phyloP scores from a whole-genome alignment of 2,797 vertebrate species.

The Phoxinus dragarum region DNA sequence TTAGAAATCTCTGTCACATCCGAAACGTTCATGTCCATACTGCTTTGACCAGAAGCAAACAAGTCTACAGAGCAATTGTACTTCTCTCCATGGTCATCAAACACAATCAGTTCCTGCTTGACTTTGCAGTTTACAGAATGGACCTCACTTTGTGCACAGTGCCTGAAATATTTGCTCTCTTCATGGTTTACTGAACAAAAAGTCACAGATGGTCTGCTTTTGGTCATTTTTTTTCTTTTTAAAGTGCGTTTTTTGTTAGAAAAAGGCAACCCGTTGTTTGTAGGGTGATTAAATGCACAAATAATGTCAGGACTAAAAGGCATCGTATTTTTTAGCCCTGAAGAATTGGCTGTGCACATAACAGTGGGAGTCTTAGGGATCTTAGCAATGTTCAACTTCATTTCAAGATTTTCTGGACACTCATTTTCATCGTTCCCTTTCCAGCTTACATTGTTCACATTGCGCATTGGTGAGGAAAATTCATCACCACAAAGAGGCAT shows the following conservation, averaged over 20 bases:
- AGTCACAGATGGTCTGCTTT: background rate
- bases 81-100: slow-evolving; percentile 45
- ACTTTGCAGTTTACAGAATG: slow-evolving; percentile 46
- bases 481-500: background rate
- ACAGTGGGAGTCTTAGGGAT: background rate
- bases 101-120: slow-evolving; percentile 52
- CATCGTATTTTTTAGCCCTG: slow-evolving; percentile 6
- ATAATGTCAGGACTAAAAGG: background rate
- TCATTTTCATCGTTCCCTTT: slow-evolving; percentile 12
- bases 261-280: slow-evolving; percentile 17
- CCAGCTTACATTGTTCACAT: slow-evolving; percentile 27
- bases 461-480: slow-evolving; percentile 20
- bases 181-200: slow-evolving; percentile 28
- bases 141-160: slow-evolving; percentile 4
- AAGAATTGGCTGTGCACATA: background rate
- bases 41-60: slow-evolving; percentile 65
- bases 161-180: slow-evolving; percentile 34
- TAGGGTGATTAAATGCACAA: background rate
- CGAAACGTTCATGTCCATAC: slow-evolving; percentile 28
- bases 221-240: slow-evolving; percentile 30
- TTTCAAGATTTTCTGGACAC: background rate
- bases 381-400: background rate
- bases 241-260: slow-evolving; percentile 10
- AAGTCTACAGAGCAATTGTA: slow-evolving; percentile 79
- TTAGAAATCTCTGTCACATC: slow-evolving; percentile 22